Base-by-base conservation (phyloP, 2,797 vertebrate genomes). In the Cephalopachus bancanus region DNA sequence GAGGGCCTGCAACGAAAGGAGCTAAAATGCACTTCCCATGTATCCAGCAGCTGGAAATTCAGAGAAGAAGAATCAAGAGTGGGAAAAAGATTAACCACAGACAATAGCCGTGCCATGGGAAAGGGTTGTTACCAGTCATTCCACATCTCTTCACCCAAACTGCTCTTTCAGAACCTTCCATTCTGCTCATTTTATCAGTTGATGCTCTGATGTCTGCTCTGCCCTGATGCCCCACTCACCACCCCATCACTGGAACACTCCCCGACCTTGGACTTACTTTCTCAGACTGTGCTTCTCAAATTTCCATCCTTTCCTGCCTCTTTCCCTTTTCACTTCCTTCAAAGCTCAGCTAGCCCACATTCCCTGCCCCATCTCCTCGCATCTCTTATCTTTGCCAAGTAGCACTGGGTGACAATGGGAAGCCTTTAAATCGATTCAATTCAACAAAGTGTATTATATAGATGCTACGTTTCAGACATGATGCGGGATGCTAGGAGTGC, bases 361-460 rank as follows among this genome's bases (percentile, higher is more conserved):
- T 92, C 59, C 67, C 75, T 76, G 53, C 71, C 85, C 75, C 81
- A n/a, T 57, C 75, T 86, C 76, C 59, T 93, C n/a, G 4, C 69
- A 33, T 33, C 69, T 67, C 88, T 86, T 65, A 67, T 75, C 96
- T 89, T 91, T 88, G 59, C 89, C 91, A 64, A 62, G 83, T 85
- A 65, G 64, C 37, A 65, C 20, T 30, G 20, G 85, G 59, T 83
- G 74, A 93, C 62, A 94, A 75, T 28, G 37, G 22, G n/a, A 81
- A 96, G 55, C 60, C 89, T 92, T 92, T 81, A 79, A 78, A 80
- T 69, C 53, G 69, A 92, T 96, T 96, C 84, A 78, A 7, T 89
- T 91, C 81, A 59, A 71, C 78, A 83, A 89, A 94, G 64, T 75
- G 91, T 94, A 79, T 93, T 62, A 92, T 44, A 65, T 7, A 62